Base-by-base conservation (phyloP, 1,140 invertebrate genomes). In the Delia radicum region DNA sequence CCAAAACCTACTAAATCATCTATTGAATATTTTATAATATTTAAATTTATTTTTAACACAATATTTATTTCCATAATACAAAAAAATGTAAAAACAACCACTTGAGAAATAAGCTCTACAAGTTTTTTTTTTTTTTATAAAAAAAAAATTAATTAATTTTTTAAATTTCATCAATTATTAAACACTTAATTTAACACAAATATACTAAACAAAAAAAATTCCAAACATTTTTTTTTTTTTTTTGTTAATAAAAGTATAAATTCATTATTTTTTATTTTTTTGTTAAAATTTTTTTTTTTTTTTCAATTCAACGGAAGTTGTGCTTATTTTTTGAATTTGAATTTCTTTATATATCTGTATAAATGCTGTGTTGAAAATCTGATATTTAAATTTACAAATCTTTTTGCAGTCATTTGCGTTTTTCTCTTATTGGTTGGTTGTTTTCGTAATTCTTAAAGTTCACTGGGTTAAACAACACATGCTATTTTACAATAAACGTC, bases 401-500 rank as follows among this genome's bases (percentile, higher is more conserved):
- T n/a, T n/a, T n/a, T n/a, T n/a, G n/a, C n/a, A n/a, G n/a, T n/a
- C n/a, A n/a, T n/a, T n/a, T n/a, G n/a, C n/a, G n/a, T n/a, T n/a
- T n/a, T n/a, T n/a, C n/a, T n/a, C n/a, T n/a, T n/a, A n/a, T n/a
- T n/a, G n/a, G n/a, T n/a, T n/a, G n/a, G n/a, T n/a, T n/a, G n/a
- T n/a, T n/a, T n/a, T n/a, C n/a, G n/a, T n/a, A 55, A 55, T 5
- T 21, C 18, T 67, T 28, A 69, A 69, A 69, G 65, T 69, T 69
- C 65, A 69, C 29, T 69, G 65, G 65, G 65, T 69, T 69, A 69
- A 69, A 69, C n/a, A n/a, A n/a, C 65, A 69, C 65, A 69, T 69
- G 65, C 48, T 55, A 18, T 33, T n/a, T n/a, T n/a, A n/a, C n/a
- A n/a, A n/a, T n/a, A n/a, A n/a, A n/a, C n/a, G n/a, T n/a, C n/a